These are phyloP conservation scores for Tetrax tetrax DNA, from an alignment of 2,113 vertebrate species.

Conservation along the genomic window DNA sequence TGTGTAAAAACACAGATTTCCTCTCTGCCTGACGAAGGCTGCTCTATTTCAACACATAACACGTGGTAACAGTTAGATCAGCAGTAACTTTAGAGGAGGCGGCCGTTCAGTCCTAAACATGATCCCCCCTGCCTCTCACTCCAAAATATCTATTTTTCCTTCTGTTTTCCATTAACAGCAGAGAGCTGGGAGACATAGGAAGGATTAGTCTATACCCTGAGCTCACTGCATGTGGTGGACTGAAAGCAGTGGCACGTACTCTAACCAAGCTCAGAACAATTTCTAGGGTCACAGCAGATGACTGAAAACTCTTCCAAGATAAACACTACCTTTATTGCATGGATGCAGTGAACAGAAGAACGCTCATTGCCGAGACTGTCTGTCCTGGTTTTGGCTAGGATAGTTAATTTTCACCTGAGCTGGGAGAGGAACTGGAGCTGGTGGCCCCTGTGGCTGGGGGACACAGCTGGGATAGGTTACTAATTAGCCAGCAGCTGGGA, in stretches of 20 bases:
- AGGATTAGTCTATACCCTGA: neutral
- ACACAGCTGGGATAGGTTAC: no score
- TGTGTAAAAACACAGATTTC: neutral
- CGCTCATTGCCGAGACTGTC: neutral
- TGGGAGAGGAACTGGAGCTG: no score
- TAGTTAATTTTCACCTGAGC: no score
- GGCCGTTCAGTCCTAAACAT: neutral
- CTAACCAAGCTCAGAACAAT: neutral
- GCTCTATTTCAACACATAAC: neutral
- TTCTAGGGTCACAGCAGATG: neutral
- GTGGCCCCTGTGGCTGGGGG: no score
- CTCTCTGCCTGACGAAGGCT: neutral
- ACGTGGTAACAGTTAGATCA: neutral
- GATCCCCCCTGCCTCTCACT: neutral
- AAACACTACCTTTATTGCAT: neutral
- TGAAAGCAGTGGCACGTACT: neutral
- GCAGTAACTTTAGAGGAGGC: neutral
- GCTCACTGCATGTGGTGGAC: neutral
- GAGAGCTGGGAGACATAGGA: neutral
- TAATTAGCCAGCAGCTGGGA: no score
- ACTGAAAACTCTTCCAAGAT: neutral
- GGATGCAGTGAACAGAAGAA: neutral
- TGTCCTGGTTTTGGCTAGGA: no score
- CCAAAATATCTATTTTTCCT: neutral
- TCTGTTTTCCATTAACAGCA: conserved; percentile 37